These are phyloP conservation scores for Uloborus plumipes DNA, from an alignment of 2,888 invertebrate species.

Conservation along the genomic window DNA sequence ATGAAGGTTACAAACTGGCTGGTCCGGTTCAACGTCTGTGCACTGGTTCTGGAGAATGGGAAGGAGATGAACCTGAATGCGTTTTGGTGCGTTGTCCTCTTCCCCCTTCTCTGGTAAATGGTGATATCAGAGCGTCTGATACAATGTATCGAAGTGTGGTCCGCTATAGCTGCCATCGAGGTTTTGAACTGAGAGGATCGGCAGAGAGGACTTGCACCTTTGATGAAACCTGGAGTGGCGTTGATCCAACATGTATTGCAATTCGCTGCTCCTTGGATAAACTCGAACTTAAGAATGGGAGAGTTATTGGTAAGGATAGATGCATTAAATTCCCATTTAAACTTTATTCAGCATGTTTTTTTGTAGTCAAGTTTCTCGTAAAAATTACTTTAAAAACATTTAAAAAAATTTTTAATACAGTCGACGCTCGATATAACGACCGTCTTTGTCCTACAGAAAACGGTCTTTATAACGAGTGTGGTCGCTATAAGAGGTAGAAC, in stretches of 20 bases:
- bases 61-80: slow-evolving; percentile 66
- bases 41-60: slow-evolving; percentile 68
- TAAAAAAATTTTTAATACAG: too few relatives aligned
- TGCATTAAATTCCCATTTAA: neutral
- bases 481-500: too few relatives aligned
- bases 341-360: too few relatives aligned
- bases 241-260: slow-evolving; percentile 38
- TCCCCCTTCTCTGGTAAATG: slow-evolving; percentile 42
- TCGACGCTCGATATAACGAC: too few relatives aligned
- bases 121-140: slow-evolving; percentile 36
- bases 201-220: slow-evolving; percentile 63
- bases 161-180: slow-evolving; percentile 59
- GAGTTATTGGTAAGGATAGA: slow-evolving; percentile 35
- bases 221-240: slow-evolving; percentile 66
- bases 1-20: slow-evolving; percentile 66
- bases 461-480: too few relatives aligned
- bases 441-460: too few relatives aligned
- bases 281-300: slow-evolving; percentile 38
- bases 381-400: too few relatives aligned
- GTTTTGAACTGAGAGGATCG: slow-evolving; percentile 62
- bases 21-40: slow-evolving; percentile 65
- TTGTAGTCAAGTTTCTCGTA: too few relatives aligned
- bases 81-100: slow-evolving; percentile 49
- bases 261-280: slow-evolving; percentile 43
- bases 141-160: slow-evolving; percentile 51